These are phyloP conservation scores for Regulus satrapa DNA, from an alignment of 2,113 vertebrate genomes.

Conservation along the genomic window DNA sequence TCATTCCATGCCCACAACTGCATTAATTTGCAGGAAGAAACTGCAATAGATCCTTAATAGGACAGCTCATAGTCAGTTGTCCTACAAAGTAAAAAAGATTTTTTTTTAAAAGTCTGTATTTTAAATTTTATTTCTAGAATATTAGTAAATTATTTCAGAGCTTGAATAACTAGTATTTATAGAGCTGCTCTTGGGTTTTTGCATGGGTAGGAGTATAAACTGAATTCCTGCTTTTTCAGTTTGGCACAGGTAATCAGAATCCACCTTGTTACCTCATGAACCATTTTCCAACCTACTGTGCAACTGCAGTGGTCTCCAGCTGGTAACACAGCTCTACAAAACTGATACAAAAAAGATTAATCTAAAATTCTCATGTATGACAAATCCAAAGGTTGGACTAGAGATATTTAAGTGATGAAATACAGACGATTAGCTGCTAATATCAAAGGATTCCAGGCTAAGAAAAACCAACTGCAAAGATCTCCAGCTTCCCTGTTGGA, in stretches of 20 bases:
- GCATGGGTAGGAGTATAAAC: background rate
- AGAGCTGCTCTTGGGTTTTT: background rate
- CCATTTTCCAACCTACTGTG: background rate
- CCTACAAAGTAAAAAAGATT: background rate
- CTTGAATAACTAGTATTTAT: background rate
- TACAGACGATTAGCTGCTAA: background rate
- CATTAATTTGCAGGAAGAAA: background rate
- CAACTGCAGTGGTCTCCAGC: background rate
- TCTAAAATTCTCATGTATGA: background rate
- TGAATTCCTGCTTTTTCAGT: background rate
- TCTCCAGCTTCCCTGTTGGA: background rate
- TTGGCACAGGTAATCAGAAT: background rate
- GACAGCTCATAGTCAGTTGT: background rate
- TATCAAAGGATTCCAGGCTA: background rate
- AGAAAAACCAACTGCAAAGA: background rate
- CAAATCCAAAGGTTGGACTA: background rate
- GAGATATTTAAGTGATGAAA: background rate
- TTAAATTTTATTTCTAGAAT: background rate
- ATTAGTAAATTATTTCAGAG: background rate
- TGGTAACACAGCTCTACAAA: background rate
- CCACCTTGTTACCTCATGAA: background rate
- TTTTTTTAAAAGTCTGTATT: background rate
- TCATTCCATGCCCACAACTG: background rate
- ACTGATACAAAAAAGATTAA: background rate
- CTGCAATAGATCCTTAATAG: background rate